A percentile compares a stretch with the other conserved stretches of the same genome.
phyloP scores from a whole-genome alignment of 2,888 invertebrate species.

The Heliconius ismenius region DNA sequence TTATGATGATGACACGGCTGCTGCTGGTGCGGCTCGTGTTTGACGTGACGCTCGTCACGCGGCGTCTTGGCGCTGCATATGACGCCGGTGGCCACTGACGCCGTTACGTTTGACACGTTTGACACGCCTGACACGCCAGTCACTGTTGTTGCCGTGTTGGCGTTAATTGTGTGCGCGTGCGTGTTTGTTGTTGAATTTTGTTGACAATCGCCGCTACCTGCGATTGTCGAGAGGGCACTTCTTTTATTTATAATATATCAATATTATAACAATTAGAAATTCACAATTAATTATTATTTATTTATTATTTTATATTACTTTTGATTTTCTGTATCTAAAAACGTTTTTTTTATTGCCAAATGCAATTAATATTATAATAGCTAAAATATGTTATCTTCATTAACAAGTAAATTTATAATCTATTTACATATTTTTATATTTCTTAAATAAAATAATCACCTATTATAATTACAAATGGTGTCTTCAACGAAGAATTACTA shows the following conservation, averaged over 20 bases:
- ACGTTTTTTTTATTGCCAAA: neutral
- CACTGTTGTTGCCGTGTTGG: constrained; percentile 27
- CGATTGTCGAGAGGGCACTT: constrained; percentile 27
- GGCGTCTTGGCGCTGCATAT: constrained; percentile 74
- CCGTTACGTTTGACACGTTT: constrained; percentile 13
- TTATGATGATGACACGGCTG: constrained; percentile 50
- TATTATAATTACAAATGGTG: constrained; percentile 1
- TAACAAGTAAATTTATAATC: neutral
- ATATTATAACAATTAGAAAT: neutral
- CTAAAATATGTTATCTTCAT: neutral
- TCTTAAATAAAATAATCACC: constrained; percentile 8
- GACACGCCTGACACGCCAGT: neutral
- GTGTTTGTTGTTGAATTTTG: constrained; percentile 25
- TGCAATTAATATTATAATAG: neutral
- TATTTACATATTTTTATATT: neutral
- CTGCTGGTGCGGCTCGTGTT: constrained; percentile 68
- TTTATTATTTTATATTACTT: neutral
- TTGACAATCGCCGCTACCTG: constrained; percentile 57
- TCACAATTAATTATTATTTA: neutral
- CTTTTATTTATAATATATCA: neutral
- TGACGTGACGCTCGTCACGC: constrained; percentile 73
- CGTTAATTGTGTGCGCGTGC: constrained; percentile 34
- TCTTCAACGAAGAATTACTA: constrained; percentile 9
- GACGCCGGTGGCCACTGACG: constrained; percentile 52
- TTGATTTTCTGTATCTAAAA: neutral